These are phyloP conservation scores for Calephelis virginiensis DNA, from an alignment of 1,140 invertebrate species.

Conservation along the genomic window DNA sequence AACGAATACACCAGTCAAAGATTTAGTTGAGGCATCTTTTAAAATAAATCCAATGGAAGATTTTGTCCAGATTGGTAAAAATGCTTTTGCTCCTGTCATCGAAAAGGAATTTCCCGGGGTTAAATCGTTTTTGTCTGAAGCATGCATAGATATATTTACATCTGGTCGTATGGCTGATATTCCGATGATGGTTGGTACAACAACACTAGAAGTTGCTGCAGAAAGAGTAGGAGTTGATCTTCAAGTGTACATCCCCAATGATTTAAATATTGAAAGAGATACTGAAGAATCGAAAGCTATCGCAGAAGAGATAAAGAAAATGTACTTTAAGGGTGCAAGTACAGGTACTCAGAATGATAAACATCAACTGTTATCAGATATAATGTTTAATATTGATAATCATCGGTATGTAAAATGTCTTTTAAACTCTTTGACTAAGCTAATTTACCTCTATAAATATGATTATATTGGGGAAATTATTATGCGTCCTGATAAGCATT, in stretches of 20 bases:
- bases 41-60: conserved; percentile 36
- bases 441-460: conserved; percentile 72
- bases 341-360: conserved; percentile 43
- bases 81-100: conserved; percentile 49
- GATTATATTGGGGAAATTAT: conserved; percentile 69
- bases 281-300: conserved; percentile 51
- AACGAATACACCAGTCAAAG: conserved; percentile 49
- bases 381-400: conserved; percentile 49
- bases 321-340: conserved; percentile 57
- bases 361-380: conserved; percentile 61
- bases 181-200: conserved; percentile 63
- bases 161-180: conserved; percentile 57
- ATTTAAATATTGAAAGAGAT: conserved; percentile 55
- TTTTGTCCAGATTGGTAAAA: conserved; percentile 26
- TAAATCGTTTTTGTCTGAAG: conserved; percentile 53
- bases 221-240: conserved; percentile 51
- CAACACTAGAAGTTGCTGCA: conserved; percentile 47
- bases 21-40: conserved; percentile 50
- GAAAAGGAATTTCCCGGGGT: conserved; percentile 67
- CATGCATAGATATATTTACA: conserved; percentile 50
- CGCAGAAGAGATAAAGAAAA: conserved; percentile 49
- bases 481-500: conserved; percentile 36
- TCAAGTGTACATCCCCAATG: conserved; percentile 55
- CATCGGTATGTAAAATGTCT: conserved; percentile 58
- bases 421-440: conserved; percentile 51